Conservation (phyloP, 1,140 invertebrate genomes). For the Whitmania pigra region DNA sequence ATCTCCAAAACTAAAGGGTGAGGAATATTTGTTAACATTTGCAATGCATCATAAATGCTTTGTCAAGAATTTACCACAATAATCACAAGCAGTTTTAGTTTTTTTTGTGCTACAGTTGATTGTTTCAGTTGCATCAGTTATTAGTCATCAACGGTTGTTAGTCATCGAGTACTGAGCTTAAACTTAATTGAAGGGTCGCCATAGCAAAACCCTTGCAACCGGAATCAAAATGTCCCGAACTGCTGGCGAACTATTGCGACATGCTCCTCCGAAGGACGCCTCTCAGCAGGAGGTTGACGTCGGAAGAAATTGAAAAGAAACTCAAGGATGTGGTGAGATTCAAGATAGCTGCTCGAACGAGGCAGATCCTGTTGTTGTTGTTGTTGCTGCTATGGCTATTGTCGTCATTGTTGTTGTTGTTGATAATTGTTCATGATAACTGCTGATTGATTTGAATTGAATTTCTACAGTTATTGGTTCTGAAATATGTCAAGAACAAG, state of each 20-base stretch:
- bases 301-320: conserved; percentile 85
- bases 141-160: too few relatives aligned
- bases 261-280: conserved; percentile 92
- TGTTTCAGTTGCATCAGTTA: too few relatives aligned
- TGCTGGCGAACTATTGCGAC: conserved; percentile 99
- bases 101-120: neutral
- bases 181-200: neutral
- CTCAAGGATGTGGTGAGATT: conserved; percentile 70
- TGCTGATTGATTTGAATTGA: neutral
- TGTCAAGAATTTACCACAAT: neutral
- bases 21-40: conserved; percentile 26
- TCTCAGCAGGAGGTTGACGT: conserved; percentile 85
- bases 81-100: neutral
- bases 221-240: conserved; percentile 95
- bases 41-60: neutral
- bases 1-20: conserved; percentile 51
- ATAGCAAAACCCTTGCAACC: conserved; percentile 46
- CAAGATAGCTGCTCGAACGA: conserved; percentile 17
- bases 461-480: conserved; percentile 61
- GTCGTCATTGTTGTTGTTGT: neutral
- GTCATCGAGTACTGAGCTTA: too few relatives aligned
- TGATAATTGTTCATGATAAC: neutral
- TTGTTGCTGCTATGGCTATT: neutral
- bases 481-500: conserved; percentile 98
- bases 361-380: neutral